Percentiles rank a stretch among this genome's conserved stretches.
Evolutionary conservation across 1,140 invertebrate species (phyloP).

Genomic region (Oreohelix idahoensis): DNA sequence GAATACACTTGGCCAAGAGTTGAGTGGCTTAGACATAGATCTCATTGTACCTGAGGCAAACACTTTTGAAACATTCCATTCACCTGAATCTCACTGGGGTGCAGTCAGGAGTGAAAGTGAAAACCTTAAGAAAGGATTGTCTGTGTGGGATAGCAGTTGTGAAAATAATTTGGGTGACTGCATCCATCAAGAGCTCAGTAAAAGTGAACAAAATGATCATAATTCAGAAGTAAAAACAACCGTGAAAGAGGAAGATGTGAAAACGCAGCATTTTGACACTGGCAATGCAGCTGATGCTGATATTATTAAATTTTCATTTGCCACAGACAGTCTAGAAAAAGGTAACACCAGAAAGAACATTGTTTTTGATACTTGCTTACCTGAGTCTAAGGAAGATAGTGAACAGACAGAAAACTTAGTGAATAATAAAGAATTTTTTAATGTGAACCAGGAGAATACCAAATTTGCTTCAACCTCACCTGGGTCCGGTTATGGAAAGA

Average conservation of each 20-base stretch:
- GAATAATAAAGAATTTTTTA: background rate
- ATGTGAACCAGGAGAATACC: background rate
- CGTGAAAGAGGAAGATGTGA: background rate
- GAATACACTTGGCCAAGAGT: slow-evolving; percentile 28
- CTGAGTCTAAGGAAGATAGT: background rate
- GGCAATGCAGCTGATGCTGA: slow-evolving; percentile 2
- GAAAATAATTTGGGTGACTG: background rate
- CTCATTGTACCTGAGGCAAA: slow-evolving; percentile 16
- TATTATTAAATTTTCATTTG: slow-evolving; percentile 29
- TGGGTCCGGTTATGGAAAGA: background rate
- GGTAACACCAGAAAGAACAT: background rate
- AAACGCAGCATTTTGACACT: background rate
- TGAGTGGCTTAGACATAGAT: slow-evolving; percentile 27
- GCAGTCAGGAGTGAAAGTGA: background rate
- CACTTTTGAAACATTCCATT: slow-evolving; percentile 29
- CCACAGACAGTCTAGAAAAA: background rate
- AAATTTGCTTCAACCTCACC: background rate
- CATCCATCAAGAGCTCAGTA: background rate
- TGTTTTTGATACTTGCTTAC: background rate
- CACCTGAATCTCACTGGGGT: background rate
- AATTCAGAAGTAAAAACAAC: background rate
- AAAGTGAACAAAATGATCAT: background rate
- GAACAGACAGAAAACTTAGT: background rate
- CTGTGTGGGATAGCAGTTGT: background rate
- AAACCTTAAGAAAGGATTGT: background rate